Conservation (phyloP, 2,797 vertebrate genomes). For the Hyperoplus immaculatus region DNA sequence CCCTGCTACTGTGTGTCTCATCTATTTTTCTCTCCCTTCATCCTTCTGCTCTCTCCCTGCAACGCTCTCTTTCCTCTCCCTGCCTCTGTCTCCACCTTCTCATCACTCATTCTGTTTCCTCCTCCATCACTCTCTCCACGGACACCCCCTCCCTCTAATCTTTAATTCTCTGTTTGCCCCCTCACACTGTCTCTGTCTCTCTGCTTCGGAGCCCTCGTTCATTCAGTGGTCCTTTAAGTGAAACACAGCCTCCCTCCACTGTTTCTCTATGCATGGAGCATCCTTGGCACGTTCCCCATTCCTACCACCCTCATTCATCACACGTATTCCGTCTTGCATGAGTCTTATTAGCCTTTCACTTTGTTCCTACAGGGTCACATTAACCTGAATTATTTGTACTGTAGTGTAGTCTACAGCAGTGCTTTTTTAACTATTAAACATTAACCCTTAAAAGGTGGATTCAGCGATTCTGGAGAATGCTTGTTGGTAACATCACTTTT, state of each 20-base stretch:
- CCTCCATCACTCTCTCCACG: slow-evolving; percentile 55
- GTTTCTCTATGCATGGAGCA: slow-evolving; percentile 42
- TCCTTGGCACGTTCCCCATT: slow-evolving; percentile 40
- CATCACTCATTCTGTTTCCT: slow-evolving; percentile 73
- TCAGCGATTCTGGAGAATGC: too few species aligned
- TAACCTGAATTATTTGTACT: slow-evolving; percentile 8
- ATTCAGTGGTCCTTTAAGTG: slow-evolving; percentile 47
- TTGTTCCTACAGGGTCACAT: slow-evolving; percentile 29
- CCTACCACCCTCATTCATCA: slow-evolving; percentile 53
- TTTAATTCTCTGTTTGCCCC: slow-evolving; percentile 51
- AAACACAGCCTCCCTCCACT: slow-evolving; percentile 58
- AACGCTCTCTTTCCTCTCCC: slow-evolving; percentile 45
- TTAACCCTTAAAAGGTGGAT: not conserved
- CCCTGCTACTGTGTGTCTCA: slow-evolving; percentile 42
- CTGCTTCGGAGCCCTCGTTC: slow-evolving; percentile 44
- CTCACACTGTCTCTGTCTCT: slow-evolving; percentile 34
- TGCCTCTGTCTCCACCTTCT: slow-evolving; percentile 63
- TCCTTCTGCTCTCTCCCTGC: slow-evolving; percentile 42
- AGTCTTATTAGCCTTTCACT: slow-evolving; percentile 36
- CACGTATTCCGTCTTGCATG: slow-evolving; percentile 27
- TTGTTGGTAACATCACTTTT: too few species aligned
- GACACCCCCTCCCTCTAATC: slow-evolving; percentile 65
- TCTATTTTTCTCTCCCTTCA: slow-evolving; percentile 46
- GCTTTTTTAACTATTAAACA: not conserved
- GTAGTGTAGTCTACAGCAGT: not conserved